These are phyloP conservation scores for Lycia hirtaria DNA, from an alignment of 2,888 invertebrate species.

Conservation along the genomic window DNA sequence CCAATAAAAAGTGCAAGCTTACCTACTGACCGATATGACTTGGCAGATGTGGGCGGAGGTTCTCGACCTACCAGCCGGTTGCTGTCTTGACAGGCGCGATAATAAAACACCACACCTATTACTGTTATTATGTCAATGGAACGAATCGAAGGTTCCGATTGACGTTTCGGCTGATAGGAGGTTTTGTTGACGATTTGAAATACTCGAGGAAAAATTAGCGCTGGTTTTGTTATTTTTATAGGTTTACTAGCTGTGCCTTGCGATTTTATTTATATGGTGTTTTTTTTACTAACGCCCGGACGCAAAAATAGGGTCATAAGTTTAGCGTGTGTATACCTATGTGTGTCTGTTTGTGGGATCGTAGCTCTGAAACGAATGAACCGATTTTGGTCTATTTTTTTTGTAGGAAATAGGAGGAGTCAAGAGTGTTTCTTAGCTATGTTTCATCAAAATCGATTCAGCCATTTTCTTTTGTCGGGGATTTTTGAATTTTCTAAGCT, in stretches of 20 bases:
- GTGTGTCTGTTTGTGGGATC: no score
- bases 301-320: no score
- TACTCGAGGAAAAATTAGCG: not conserved
- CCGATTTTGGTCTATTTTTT: no score
- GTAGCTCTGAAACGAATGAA: no score
- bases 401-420: no score
- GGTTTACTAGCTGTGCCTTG: not conserved
- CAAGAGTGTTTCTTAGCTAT: no score
- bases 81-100: constrained; percentile 35
- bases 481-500: no score
- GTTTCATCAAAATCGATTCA: no score
- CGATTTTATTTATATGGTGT: not conserved
- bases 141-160: constrained; percentile 15
- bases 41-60: constrained; percentile 29
- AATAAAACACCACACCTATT: constrained; percentile 36
- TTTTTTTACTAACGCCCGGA: no score
- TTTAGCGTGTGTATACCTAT: no score
- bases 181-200: constrained; percentile 2
- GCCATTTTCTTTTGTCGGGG: no score
- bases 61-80: constrained; percentile 34
- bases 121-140: constrained; percentile 26
- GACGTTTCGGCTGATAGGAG: constrained; percentile 5
- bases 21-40: constrained; percentile 11
- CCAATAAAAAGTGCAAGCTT: constrained; percentile 5
- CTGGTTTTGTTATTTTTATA: not conserved